Base-by-base conservation (phyloP, 2,113 vertebrate genomes). In the Oncorhynchus keta region DNA sequence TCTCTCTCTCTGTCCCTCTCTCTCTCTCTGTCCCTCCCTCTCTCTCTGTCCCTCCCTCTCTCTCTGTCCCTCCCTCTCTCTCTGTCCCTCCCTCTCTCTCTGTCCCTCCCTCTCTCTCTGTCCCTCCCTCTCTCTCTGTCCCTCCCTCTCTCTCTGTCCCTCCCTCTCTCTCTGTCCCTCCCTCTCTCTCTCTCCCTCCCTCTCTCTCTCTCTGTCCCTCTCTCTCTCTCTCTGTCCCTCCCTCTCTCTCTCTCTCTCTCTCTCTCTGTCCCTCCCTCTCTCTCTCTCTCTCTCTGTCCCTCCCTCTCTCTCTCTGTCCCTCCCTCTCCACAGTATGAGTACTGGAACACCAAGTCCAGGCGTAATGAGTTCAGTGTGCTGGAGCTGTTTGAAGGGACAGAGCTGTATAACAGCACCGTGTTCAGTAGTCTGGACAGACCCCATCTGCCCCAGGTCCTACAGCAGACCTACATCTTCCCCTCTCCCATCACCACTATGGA, bases 391-490 rank as follows among this genome's bases (percentile, higher is more conserved):
- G 98, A 99, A 83, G 98, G 98, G 5, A 97, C 95, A 0, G 97
- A 98, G 90, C 96, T 98, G 9, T 99, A 99, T 92, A 99, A 99
- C 0, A 97, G 97, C 88, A 97, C 97, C 0, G 97, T 95, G 85
- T 99, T 98, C 93, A 99, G 98, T 91, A 99, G 97, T 2, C 90
- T 99, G 64, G 97, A 99, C 86, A 93, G 98, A 4, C 98, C 98
- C 0, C 90, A 95, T 18, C 87, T 94, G 64, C 98, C 98, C 13
- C 97, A 98, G 82, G 96, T 97, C 26, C 94, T 99, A 0, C 97
- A 99, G 89, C 98, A 99, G 77, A 96, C 97, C 6, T 99, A 99
- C 80, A 98, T 99, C 75, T 99, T 99, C 89, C 98, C 98, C 0
- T 97, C 97, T 0, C 88, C 95, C 73, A 97, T 99, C 92, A 97